phyloP scores from a whole-genome alignment of 2,888 invertebrate species.

The Tanypteryx hageni region DNA sequence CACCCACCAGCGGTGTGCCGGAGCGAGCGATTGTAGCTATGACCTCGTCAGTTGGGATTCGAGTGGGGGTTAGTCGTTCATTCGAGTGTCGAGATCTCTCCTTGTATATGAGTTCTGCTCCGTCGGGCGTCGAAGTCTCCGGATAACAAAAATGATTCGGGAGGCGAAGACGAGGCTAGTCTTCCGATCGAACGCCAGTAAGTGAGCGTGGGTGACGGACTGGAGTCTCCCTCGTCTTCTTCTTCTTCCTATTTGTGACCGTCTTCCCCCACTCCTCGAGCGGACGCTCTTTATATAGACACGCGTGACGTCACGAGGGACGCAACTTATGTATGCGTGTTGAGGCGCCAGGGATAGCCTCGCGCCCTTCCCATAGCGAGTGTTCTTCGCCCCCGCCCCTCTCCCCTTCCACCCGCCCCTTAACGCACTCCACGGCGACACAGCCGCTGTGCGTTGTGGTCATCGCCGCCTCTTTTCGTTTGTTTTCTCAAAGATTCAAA shows the following conservation, averaged over 20 bases:
- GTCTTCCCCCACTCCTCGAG: conserved; percentile 38
- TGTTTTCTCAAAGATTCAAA: background rate
- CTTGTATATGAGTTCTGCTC: background rate
- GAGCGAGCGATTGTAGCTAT: conserved; percentile 20
- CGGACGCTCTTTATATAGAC: conserved; percentile 56
- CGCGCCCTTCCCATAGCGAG: background rate
- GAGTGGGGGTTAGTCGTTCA: conserved; percentile 53
- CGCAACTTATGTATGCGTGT: conserved; percentile 53
- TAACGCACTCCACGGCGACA: background rate
- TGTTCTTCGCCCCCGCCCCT: background rate
- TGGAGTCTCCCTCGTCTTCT: conserved; percentile 16
- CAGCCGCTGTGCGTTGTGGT: background rate
- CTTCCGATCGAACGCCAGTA: background rate
- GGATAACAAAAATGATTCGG: background rate
- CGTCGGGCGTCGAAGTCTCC: conserved; percentile 38
- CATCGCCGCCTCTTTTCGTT: too few species aligned
- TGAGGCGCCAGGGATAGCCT: conserved; percentile 54
- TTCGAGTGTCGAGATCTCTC: background rate
- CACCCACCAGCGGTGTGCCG: conserved; percentile 58
- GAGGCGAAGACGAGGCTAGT: too few species aligned
- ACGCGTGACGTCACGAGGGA: conserved; percentile 51
- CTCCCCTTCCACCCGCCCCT: background rate
- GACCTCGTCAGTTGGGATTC: conserved; percentile 53
- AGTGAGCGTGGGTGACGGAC: conserved; percentile 26
- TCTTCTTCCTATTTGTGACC: conserved; percentile 30